Evolutionary conservation across 2,797 vertebrate genomes (phyloP).

Genomic region (Alca torda): DNA sequence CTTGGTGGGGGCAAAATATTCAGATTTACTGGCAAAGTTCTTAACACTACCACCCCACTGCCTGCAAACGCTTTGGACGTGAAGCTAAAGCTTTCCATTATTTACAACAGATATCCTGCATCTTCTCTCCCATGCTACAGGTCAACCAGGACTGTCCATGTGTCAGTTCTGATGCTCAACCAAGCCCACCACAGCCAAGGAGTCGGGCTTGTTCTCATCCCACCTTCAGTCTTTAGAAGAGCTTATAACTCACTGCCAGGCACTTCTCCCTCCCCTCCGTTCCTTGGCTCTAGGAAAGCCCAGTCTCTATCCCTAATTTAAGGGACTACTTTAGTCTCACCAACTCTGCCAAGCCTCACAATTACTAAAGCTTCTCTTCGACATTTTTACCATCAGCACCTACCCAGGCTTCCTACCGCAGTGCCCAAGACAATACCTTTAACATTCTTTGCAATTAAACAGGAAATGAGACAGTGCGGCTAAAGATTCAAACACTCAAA

Average conservation of each 20-base stretch:
- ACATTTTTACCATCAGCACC: neutral
- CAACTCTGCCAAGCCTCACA: neutral
- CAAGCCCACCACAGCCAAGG: neutral
- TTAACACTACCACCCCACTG: neutral
- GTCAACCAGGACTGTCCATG: neutral
- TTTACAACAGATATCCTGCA: neutral
- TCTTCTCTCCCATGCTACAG: neutral
- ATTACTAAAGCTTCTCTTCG: neutral
- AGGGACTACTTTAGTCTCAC: neutral
- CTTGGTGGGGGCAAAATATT: neutral
- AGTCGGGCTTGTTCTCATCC: neutral
- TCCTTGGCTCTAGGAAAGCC: neutral
- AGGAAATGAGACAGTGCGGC: neutral
- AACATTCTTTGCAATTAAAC: neutral
- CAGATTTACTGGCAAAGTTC: neutral
- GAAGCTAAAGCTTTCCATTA: neutral
- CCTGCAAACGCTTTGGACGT: neutral
- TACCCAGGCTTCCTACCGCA: rapidly evolving
- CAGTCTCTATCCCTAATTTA: rapidly evolving
- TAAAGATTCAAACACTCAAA: neutral
- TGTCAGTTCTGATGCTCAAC: neutral
- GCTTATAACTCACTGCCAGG: neutral
- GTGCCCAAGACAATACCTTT: neutral
- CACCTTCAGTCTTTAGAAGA: neutral
- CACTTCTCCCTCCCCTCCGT: neutral